Evolutionary conservation across 2,888 invertebrate species (phyloP).

Genomic region (Petrophora chlorosata): DNA sequence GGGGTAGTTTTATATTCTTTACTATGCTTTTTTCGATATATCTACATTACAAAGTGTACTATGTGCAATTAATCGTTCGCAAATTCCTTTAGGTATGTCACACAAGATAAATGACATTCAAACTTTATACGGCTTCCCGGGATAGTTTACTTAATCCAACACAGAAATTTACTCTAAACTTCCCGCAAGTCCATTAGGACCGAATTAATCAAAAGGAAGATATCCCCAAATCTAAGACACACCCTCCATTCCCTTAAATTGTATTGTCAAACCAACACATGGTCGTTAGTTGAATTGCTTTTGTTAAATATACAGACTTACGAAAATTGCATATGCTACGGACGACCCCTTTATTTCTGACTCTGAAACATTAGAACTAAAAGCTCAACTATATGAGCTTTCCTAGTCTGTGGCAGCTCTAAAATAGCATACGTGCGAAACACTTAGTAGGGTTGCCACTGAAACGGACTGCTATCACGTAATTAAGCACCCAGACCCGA

Average conservation of each 20-base stretch:
- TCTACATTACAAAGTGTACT: no score
- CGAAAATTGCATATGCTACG: conserved; percentile 16
- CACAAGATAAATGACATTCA: conserved; percentile 29
- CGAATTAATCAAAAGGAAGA: conserved; percentile 71
- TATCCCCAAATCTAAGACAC: conserved; percentile 61
- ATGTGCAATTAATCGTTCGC: no score
- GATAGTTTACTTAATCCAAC: conserved; percentile 44
- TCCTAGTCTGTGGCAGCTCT: conserved; percentile 39
- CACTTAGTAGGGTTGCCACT: conserved; percentile 57
- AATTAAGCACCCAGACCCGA: conserved; percentile 75
- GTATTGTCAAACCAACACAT: conserved; percentile 71
- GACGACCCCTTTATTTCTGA: not conserved
- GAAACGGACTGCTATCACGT: conserved; percentile 77
- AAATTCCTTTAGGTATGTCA: no score
- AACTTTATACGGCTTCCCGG: conserved; percentile 31
- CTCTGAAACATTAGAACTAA: not conserved
- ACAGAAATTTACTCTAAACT: conserved; percentile 54
- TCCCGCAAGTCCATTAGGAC: conserved; percentile 62
- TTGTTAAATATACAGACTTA: conserved; percentile 27
- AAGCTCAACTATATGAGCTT: not conserved
- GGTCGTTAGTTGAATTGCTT: conserved; percentile 51
- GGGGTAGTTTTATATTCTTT: no score
- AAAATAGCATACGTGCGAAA: conserved; percentile 46
- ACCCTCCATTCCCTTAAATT: conserved; percentile 60
- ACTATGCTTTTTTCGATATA: no score